Evolutionary conservation across 2,888 invertebrate species (phyloP).

Genomic region (Rhabditophanes sp.): DNA sequence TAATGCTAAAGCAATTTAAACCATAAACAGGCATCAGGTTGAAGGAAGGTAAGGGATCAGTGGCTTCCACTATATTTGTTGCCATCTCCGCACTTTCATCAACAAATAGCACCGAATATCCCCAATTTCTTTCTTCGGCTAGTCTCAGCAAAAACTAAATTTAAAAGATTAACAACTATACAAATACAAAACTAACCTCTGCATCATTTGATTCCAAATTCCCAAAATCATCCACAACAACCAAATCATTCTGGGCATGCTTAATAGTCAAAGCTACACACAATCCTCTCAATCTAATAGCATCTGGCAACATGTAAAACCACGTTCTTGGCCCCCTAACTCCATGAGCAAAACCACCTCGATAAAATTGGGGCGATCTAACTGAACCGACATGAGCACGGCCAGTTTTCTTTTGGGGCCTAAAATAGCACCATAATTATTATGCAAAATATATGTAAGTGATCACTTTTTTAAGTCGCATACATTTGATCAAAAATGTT

Average conservation of each 20-base stretch:
- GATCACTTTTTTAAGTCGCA: no score
- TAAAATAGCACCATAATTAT: no score
- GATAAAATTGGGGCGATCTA: conserved; percentile 57
- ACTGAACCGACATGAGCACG: conserved; percentile 78
- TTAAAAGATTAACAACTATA: not conserved
- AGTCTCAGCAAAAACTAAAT: conserved; percentile 60
- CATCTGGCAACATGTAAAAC: conserved; percentile 80
- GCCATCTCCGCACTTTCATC: conserved; percentile 51
- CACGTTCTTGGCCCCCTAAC: conserved; percentile 74
- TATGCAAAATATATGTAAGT: no score
- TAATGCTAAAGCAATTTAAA: conserved; percentile 83
- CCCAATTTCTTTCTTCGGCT: conserved; percentile 74
- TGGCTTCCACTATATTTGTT: conserved; percentile 66
- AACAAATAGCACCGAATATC: conserved; percentile 78
- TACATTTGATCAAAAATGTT: no score
- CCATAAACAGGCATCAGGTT: conserved; percentile 88
- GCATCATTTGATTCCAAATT: conserved; percentile 47
- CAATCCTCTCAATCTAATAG: conserved; percentile 57
- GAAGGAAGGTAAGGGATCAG: conserved; percentile 61
- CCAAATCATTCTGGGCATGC: conserved; percentile 78
- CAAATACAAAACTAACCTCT: conserved; percentile 9
- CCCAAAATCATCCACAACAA: conserved; percentile 69
- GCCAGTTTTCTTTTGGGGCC: conserved; percentile 88
- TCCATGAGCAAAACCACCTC: conserved; percentile 67
- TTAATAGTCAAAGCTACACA: conserved; percentile 66